Evolutionary conservation across 2,113 vertebrate genomes (phyloP).

Genomic region (Pseudorectes ferrugineus): DNA sequence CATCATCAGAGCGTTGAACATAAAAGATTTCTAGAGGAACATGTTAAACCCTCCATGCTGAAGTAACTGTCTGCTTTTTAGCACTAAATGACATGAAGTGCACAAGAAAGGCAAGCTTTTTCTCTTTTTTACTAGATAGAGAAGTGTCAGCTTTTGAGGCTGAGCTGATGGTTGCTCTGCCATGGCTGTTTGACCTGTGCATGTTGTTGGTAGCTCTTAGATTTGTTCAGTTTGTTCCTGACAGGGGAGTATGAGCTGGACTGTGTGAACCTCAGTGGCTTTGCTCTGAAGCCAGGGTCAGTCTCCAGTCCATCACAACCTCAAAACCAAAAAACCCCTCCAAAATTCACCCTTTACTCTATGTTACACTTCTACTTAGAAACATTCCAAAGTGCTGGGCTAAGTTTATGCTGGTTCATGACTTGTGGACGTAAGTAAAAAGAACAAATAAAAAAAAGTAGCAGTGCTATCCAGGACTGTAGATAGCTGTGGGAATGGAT

Average conservation of each 20-base stretch:
- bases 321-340: background rate
- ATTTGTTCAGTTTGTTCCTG: background rate
- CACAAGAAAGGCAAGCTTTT: background rate
- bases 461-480: background rate
- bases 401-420: background rate
- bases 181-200: background rate
- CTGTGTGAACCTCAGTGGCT: background rate
- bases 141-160: background rate
- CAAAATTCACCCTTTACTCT: background rate
- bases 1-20: background rate
- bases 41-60: accelerated
- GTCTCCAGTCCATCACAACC: background rate
- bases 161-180: background rate
- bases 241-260: background rate
- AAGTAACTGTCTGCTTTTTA: background rate
- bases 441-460: accelerated
- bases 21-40: background rate
- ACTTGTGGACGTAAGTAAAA: background rate
- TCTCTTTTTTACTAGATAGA: background rate
- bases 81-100: accelerated
- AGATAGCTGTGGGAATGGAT: background rate
- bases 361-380: background rate
- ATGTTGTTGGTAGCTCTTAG: background rate
- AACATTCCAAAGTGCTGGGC: background rate
- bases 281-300: background rate